Evolutionary conservation across 1,140 invertebrate species (phyloP).

Genomic region (Cydia fagiglandana): DNA sequence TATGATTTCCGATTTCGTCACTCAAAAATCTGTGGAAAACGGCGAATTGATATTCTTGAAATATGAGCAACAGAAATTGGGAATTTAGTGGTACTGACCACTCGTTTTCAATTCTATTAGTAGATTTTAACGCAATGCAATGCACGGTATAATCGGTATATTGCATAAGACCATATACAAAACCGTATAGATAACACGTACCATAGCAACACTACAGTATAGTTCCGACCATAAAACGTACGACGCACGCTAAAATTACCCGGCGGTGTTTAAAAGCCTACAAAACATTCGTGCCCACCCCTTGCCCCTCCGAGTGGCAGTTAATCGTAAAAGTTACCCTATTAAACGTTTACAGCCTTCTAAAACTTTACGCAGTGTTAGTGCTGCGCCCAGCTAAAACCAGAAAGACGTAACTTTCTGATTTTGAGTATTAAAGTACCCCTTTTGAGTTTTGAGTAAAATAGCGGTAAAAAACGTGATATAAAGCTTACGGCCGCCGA

Average conservation of each 20-base stretch:
- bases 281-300: conserved; percentile 38
- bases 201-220: background rate
- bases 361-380: conserved; percentile 52
- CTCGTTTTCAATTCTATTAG: no score
- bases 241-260: conserved; percentile 21
- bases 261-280: conserved; percentile 22
- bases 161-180: background rate
- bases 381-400: conserved; percentile 28
- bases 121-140: background rate
- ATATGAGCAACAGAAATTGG: no score
- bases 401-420: background rate
- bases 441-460: background rate
- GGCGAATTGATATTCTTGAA: no score
- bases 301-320: conserved; percentile 35
- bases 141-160: background rate
- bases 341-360: conserved; percentile 67
- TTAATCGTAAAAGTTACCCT: conserved; percentile 66
- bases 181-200: background rate
- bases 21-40: no score
- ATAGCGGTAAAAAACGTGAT: conserved; percentile 6
- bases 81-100: no score
- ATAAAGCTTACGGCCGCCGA: conserved; percentile 19
- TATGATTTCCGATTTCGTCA: no score
- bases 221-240: conserved; percentile 10
- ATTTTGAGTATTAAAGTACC: background rate